phyloP scores from a whole-genome alignment of 2,113 vertebrate genomes.

The Pomatorhinus ruficollis region DNA sequence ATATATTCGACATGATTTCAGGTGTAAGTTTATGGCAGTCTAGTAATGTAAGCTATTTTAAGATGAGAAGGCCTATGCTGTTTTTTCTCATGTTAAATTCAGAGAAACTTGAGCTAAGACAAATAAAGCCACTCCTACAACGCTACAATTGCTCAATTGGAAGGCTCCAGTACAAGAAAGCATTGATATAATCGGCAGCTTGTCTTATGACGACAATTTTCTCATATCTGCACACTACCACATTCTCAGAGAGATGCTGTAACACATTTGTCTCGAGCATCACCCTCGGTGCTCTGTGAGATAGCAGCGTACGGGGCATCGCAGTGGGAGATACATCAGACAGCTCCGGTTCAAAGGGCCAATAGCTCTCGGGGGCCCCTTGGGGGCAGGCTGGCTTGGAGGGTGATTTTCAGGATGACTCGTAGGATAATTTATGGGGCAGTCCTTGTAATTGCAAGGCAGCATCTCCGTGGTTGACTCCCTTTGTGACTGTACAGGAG shows the following conservation, averaged over 20 bases:
- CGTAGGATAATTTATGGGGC: not conserved
- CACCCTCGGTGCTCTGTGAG: not conserved
- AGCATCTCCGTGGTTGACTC: not conserved
- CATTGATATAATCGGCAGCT: not conserved
- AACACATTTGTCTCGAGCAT: not conserved
- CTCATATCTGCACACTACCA: not conserved
- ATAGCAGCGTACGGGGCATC: fast-evolving
- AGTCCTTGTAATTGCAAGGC: not conserved
- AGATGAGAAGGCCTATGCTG: not conserved
- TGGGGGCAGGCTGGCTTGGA: not conserved
- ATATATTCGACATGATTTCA: not conserved
- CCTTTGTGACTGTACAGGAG: fast-evolving
- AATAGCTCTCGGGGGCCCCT: not conserved
- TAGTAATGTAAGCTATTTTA: not conserved
- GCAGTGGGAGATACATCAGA: not conserved
- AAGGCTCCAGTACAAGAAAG: not conserved
- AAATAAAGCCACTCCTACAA: not conserved
- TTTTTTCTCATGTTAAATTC: not conserved
- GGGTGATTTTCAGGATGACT: not conserved
- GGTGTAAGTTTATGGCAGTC: not conserved
- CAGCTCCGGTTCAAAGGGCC: fast-evolving
- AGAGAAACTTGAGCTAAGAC: not conserved
- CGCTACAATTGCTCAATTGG: fast-evolving
- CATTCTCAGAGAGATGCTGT: not conserved
- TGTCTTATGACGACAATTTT: not conserved